phyloP scores from a whole-genome alignment of 2,888 invertebrate genomes.

The Capitulum mitella region DNA sequence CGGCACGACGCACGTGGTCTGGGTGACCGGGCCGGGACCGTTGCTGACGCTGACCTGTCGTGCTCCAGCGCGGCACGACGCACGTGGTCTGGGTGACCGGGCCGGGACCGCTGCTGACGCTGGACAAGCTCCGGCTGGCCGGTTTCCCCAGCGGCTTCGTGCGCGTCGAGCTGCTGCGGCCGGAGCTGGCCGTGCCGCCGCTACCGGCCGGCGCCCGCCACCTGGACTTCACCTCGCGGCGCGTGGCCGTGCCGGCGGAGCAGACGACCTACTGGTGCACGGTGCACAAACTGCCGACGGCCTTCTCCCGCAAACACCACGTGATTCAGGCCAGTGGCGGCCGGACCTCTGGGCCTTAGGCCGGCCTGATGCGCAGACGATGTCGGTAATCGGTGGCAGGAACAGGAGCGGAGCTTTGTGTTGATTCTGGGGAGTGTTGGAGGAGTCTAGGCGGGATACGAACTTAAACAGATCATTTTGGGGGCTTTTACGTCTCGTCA shows the following conservation, averaged over 20 bases:
- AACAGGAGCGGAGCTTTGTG: too few relatives aligned
- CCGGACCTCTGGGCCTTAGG: too few relatives aligned
- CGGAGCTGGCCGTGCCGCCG: slow-evolving; percentile 41
- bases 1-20: slow-evolving; percentile 80
- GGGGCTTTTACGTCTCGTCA: too few relatives aligned
- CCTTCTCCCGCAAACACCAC: slow-evolving; percentile 58
- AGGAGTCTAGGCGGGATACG: too few relatives aligned
- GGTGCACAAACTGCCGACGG: slow-evolving; percentile 66
- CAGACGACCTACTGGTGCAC: slow-evolving; percentile 99
- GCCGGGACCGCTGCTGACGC: slow-evolving; percentile 59
- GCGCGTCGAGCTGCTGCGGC: slow-evolving; percentile 62
- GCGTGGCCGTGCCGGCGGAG: slow-evolving; percentile 63
- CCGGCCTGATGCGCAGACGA: too few relatives aligned
- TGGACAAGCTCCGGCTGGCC: slow-evolving; percentile 52
- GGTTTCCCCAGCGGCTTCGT: slow-evolving; percentile 55
- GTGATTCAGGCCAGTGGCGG: slow-evolving; percentile 59
- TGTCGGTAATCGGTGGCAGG: too few relatives aligned
- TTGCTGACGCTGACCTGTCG: slow-evolving; percentile 58
- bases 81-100: slow-evolving; percentile 80
- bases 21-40: slow-evolving; percentile 71
- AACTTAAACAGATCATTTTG: too few relatives aligned
- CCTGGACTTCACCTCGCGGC: slow-evolving; percentile 53
- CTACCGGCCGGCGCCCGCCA: slow-evolving; percentile 36
- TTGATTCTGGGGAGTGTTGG: too few relatives aligned
- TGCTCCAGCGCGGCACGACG: slow-evolving; percentile 84